Base-by-base conservation (phyloP, 2,113 vertebrate species). In the Junco hyemalis region DNA sequence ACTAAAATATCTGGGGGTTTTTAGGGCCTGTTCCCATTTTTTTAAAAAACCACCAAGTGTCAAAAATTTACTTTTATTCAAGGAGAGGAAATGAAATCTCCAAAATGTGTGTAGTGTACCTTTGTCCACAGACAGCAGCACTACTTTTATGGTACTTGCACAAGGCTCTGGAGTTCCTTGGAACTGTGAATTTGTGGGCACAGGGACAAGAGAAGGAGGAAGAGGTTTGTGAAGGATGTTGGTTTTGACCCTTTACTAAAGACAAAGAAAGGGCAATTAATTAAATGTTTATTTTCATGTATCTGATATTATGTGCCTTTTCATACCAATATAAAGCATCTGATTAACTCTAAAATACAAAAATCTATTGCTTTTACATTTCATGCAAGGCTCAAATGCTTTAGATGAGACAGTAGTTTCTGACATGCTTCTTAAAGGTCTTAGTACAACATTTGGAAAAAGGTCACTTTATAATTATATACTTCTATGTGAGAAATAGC, bases 391-490 rank as follows among this genome's bases (percentile, higher is more conserved):
- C 60, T 96, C n/a, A 71, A 89, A 51, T 81, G 22, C 57, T 84
- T 89, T 60, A 78, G 48, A 66, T 81, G 22, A 83, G 40, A 38
- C 26, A 78, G 24, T 80, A 33, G 51, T 54, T 94, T 81, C 77
- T 95, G 65, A 81, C 65, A 53, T 57, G 57, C 36, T 89, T 42
- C 72, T 88, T 88, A 78, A 78, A 78, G 40, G 64, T 88, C 68
- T 88, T 56, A 48, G 33, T 85, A 57, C 7, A 76, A 28, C 21
- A 47, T 84, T 91, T 92, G 76, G 54, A 85, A 87, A 61, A 91
- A 95, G 35, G 36, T 85, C 65, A 72, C 44, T 88, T 90, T 86
- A 74, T 87, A 92, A 80, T 93, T 90, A 89, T 48, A 48, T 24
- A 48, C 47, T 72, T 82, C 63, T 54, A 50, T 68, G 73, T 79